phyloP scores from a whole-genome alignment of 2,797 vertebrate genomes.

The Percopsis omiscomaycus region DNA sequence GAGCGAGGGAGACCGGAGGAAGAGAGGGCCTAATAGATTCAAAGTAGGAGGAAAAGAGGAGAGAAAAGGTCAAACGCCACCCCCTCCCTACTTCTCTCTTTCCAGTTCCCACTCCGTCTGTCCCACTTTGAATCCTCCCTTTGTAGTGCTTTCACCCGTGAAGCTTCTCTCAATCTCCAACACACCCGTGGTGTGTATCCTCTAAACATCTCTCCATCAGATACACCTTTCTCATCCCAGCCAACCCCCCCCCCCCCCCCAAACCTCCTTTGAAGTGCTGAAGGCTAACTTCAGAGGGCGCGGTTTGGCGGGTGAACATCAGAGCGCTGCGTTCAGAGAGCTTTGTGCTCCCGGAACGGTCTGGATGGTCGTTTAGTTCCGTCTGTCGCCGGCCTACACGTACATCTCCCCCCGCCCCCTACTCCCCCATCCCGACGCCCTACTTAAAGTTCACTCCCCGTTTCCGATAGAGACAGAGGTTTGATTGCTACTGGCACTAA shows the following conservation, averaged over 20 bases:
- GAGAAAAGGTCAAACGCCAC: slow-evolving; percentile 54
- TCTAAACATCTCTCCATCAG: neutral
- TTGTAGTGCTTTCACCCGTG: slow-evolving; percentile 22
- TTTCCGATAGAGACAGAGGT: slow-evolving; percentile 65
- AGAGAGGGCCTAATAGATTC: slow-evolving; percentile 59
- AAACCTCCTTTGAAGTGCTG: neutral
- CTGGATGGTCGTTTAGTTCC: slow-evolving; percentile 10
- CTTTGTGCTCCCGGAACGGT: slow-evolving; percentile 8
- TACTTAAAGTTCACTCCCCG: slow-evolving; percentile 17
- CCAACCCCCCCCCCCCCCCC: neutral
- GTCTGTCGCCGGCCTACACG: neutral
- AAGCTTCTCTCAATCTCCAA: slow-evolving; percentile 3
- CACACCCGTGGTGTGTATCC: neutral
- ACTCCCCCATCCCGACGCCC: slow-evolving; percentile 11
- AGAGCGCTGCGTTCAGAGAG: too few species aligned
- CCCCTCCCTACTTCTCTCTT: slow-evolving; percentile 37
- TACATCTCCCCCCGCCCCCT: slow-evolving; percentile 4
- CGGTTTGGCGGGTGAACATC: neutral
- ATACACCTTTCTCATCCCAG: neutral
- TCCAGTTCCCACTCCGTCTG: slow-evolving; percentile 44
- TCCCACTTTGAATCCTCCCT: slow-evolving; percentile 41
- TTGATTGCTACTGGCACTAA: slow-evolving; percentile 71
- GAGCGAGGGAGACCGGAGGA: slow-evolving; percentile 55
- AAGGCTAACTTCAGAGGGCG: neutral
- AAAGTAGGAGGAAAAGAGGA: slow-evolving; percentile 67